A percentile compares a stretch with the other conserved stretches of the same genome.
Conservation (phyloP, 2,797 vertebrate genomes). For the Danio aesculapii region DNA sequence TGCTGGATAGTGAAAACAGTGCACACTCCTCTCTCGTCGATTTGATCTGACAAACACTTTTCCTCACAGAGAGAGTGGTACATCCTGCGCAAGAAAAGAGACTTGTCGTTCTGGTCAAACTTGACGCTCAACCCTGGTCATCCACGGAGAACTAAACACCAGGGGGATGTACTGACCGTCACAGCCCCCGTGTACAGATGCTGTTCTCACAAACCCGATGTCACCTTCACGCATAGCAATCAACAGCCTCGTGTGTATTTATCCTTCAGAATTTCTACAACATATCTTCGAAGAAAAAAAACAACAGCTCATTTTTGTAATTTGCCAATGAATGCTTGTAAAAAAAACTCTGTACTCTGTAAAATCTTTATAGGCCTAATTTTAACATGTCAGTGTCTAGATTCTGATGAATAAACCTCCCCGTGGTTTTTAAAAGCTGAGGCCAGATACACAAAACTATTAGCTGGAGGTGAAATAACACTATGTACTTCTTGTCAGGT, state of each 20-base stretch:
- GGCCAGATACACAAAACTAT: conserved; percentile 18
- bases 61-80: conserved; percentile 63
- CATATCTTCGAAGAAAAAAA: conserved; percentile 75
- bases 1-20: conserved; percentile 74
- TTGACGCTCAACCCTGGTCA: conserved; percentile 61
- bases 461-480: conserved; percentile 33
- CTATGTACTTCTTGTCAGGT: conserved; percentile 25
- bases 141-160: conserved; percentile 57
- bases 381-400: conserved; percentile 33
- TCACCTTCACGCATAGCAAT: conserved; percentile 75
- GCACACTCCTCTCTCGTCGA: conserved; percentile 62
- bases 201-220: conserved; percentile 63
- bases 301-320: conserved; percentile 45
- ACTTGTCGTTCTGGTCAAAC: conserved; percentile 51
- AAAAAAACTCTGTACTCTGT: conserved; percentile 20
- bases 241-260: conserved; percentile 77
- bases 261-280: conserved; percentile 76
- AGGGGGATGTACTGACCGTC: conserved; percentile 63
- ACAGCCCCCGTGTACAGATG: conserved; percentile 71
- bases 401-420: conserved; percentile 7
- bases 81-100: conserved; percentile 56
- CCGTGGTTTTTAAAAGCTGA: background rate
- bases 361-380: conserved; percentile 34
- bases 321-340: conserved; percentile 58
- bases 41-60: conserved; percentile 64